These are phyloP conservation scores for Rynchops niger DNA, from an alignment of 2,113 vertebrate species.

Conservation along the genomic window DNA sequence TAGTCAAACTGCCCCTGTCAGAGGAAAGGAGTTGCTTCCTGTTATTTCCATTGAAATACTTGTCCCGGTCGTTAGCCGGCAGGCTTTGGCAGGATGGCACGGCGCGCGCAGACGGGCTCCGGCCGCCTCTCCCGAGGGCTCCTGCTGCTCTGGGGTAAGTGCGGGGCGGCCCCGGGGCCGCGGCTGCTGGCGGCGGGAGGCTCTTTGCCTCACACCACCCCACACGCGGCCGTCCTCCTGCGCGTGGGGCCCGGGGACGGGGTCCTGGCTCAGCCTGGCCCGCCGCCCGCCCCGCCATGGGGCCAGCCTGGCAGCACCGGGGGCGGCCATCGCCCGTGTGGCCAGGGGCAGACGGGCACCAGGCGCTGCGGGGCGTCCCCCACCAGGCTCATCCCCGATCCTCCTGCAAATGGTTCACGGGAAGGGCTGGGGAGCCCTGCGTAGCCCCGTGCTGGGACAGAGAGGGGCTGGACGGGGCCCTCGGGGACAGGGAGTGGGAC, in stretches of 20 bases:
- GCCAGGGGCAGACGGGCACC: neutral
- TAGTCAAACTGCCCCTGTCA: constrained; percentile 69
- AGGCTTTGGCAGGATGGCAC: constrained; percentile 60
- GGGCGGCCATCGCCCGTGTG: fast-evolving
- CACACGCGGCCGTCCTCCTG: neutral
- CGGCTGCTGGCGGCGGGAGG: neutral
- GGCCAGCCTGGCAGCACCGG: neutral
- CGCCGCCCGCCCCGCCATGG: neutral
- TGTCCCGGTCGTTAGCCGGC: constrained; percentile 49
- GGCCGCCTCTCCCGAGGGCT: neutral
- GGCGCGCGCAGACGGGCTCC: neutral
- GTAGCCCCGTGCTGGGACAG: neutral
- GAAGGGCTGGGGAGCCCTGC: neutral
- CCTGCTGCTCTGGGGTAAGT: constrained; percentile 63
- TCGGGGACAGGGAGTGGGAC: fast-evolving
- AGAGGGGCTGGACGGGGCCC: neutral
- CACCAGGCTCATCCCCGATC: fast-evolving
- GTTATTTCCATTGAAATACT: constrained; percentile 69
- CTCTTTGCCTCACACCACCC: neutral
- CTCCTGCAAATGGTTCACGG: too few relatives aligned
- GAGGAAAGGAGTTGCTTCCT: constrained; percentile 76
- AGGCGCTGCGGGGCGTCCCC: neutral
- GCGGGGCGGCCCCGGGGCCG: neutral
- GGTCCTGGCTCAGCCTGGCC: neutral
- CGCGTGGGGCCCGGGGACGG: neutral